These are phyloP conservation scores for Chelonus formosanus DNA, from an alignment of 2,888 invertebrate genomes.

Conservation along the genomic window DNA sequence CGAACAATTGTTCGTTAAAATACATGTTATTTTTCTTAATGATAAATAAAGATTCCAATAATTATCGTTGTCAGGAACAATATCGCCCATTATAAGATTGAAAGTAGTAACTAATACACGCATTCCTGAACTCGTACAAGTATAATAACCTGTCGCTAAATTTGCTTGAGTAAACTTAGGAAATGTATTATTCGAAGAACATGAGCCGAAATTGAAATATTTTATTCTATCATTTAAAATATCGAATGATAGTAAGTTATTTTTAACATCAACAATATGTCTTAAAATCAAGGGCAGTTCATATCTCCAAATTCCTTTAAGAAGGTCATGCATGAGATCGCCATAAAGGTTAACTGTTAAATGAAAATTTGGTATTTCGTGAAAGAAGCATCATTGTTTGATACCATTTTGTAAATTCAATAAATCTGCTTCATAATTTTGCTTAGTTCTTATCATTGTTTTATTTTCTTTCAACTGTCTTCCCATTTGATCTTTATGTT, in stretches of 20 bases:
- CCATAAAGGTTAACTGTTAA: constrained; percentile 20
- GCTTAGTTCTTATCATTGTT: constrained; percentile 11
- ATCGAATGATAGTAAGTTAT: constrained; percentile 23
- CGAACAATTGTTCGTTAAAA: too few species aligned
- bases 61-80: too few species aligned
- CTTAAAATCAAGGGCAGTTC: constrained; percentile 7
- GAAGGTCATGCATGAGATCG: constrained; percentile 34
- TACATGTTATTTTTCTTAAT: too few species aligned
- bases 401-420: constrained; percentile 16
- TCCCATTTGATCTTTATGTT: constrained; percentile 22
- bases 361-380: constrained; percentile 27
- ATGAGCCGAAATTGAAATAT: constrained; percentile 23
- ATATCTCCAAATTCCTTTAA: constrained; percentile 31
- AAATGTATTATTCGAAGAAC: too few species aligned
- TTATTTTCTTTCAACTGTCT: constrained; percentile 22
- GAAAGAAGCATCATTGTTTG: constrained; percentile 25
- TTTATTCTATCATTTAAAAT: constrained; percentile 24
- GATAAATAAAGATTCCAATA: too few species aligned
- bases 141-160: too few species aligned
- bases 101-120: too few species aligned
- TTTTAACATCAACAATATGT: too few species aligned
- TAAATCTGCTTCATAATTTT: constrained; percentile 26
- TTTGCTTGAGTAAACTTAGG: too few species aligned
- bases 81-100: too few species aligned
- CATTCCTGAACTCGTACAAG: too few species aligned